A percentile compares a stretch with the other conserved stretches of the same genome.
These are phyloP conservation scores for Melanostigma gelatinosum DNA, from an alignment of 2,113 vertebrate species.

Conservation along the genomic window DNA sequence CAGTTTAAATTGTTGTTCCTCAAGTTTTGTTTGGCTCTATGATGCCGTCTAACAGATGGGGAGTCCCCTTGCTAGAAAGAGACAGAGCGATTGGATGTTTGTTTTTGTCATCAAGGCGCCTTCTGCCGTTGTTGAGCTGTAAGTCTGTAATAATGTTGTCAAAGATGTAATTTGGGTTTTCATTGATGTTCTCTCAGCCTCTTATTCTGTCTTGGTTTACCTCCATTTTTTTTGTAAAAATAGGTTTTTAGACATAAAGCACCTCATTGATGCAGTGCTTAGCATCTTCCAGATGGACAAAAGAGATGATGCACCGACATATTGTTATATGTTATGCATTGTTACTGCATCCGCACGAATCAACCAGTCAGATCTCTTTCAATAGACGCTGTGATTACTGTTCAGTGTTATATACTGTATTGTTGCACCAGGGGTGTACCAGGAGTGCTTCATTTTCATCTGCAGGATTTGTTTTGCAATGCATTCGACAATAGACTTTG, in stretches of 20 bases:
- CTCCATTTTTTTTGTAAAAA: background rate
- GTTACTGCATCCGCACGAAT: background rate
- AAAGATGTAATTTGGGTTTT: constrained; percentile 10
- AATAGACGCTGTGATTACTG: background rate
- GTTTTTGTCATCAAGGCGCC: constrained; percentile 42
- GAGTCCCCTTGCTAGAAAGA: constrained; percentile 42
- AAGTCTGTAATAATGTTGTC: constrained; percentile 35
- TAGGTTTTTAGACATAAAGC: background rate
- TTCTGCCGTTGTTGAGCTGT: constrained; percentile 35
- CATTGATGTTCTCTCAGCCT: background rate
- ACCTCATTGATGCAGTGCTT: background rate
- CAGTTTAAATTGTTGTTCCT: constrained; percentile 17
- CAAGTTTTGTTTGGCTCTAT: constrained; percentile 27
- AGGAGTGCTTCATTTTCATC: background rate
- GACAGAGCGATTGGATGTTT: constrained; percentile 38
- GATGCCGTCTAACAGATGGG: constrained; percentile 52
- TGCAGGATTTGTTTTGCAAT: background rate
- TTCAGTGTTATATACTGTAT: background rate
- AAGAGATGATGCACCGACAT: background rate
- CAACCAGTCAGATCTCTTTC: background rate
- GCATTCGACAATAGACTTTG: background rate
- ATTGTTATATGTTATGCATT: background rate
- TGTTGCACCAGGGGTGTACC: background rate
- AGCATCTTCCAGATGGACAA: background rate
- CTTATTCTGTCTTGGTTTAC: background rate